Conservation (phyloP, 2,888 invertebrate species). For the Strigamia transsilvanica region DNA sequence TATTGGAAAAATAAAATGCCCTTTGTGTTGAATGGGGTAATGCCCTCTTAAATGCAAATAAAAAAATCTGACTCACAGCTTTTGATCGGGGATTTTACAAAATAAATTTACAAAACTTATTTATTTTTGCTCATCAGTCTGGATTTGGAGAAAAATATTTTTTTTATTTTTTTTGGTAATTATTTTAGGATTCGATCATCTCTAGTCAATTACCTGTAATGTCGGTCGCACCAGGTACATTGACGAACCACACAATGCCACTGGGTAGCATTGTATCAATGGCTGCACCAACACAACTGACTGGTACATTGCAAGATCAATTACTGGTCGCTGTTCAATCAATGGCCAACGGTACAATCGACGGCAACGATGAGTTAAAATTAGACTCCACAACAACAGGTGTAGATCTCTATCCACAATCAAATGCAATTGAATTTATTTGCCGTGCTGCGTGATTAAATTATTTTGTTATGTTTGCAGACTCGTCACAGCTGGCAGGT, state of each 20-base stretch:
- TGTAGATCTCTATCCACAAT: neutral
- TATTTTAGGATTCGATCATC: conserved; percentile 50
- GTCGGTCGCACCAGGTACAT: conserved; percentile 55
- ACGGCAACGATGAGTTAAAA: conserved; percentile 54
- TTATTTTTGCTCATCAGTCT: neutral
- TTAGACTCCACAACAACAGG: conserved; percentile 40
- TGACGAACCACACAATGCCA: conserved; percentile 56
- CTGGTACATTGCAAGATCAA: conserved; percentile 56
- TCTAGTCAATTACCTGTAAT: conserved; percentile 54
- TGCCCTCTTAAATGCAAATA: neutral
- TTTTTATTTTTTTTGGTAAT: neutral
- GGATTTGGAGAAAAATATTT: neutral
- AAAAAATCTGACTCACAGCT: conserved; percentile 5
- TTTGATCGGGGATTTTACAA: neutral
- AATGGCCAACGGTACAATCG: conserved; percentile 55
- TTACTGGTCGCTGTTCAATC: conserved; percentile 57
- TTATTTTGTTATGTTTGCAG: conserved; percentile 42
- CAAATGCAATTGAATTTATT: conserved; percentile 46
- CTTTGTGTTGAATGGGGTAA: conserved; percentile 4
- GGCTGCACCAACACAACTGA: conserved; percentile 55
- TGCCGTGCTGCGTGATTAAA: conserved; percentile 54
- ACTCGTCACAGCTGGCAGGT: conserved; percentile 55
- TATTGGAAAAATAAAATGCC: neutral
- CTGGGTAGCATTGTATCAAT: conserved; percentile 57
- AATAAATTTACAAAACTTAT: neutral